Evolutionary conservation across 2,797 vertebrate species (phyloP).

Genomic region (Pelobates cultripes): DNA sequence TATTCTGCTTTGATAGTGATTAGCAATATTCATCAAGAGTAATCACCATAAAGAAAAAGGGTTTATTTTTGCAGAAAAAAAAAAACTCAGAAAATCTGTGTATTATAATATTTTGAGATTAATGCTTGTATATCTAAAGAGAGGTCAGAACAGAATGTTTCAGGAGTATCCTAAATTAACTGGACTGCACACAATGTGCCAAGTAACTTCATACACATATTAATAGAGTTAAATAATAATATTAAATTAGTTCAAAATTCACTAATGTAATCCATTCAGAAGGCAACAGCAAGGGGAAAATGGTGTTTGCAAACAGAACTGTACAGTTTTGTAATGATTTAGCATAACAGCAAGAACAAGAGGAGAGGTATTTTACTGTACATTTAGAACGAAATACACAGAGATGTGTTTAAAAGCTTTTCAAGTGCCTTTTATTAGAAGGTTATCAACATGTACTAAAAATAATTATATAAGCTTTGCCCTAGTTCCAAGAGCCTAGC

Average conservation of each 20-base stretch:
- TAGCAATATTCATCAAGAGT: not conserved
- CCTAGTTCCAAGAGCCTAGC: not conserved
- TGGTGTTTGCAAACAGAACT: not conserved
- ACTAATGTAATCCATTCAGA: no score
- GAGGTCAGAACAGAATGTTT: constrained; percentile 10
- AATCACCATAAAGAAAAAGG: not conserved
- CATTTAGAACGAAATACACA: not conserved
- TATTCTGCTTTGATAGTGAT: no score
- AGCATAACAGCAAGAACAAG: not conserved
- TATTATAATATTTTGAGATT: not conserved
- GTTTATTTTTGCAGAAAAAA: not conserved
- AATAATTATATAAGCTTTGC: constrained; percentile 13
- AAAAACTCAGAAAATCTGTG: not conserved
- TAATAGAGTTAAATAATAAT: constrained; percentile 27
- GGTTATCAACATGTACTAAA: not conserved
- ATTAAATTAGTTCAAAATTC: no score
- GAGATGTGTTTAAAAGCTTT: constrained; percentile 24
- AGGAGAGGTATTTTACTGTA: not conserved
- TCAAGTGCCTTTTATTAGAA: constrained; percentile 5
- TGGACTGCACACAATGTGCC: constrained; percentile 20
- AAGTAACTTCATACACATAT: not conserved
- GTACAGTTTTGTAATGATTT: constrained; percentile 17
- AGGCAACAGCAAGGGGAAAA: not conserved
- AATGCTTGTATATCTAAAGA: not conserved
- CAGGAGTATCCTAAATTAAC: not conserved